A percentile compares a stretch with the other conserved stretches of the same genome.
These are phyloP conservation scores for Drosophila kikkawai DNA, from an alignment of 1,140 invertebrate species.

Conservation along the genomic window DNA sequence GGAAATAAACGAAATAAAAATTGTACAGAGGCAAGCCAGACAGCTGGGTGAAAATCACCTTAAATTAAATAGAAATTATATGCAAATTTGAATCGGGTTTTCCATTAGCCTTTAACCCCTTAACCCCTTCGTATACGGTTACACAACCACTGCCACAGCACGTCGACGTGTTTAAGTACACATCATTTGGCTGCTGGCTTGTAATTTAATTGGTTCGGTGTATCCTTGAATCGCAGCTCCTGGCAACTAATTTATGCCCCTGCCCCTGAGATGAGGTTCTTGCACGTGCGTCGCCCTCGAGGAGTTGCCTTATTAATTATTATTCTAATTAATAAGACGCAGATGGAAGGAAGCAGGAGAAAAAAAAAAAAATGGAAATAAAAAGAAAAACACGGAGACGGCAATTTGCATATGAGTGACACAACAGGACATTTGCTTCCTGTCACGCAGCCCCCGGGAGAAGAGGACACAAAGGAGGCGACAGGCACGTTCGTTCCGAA, in stretches of 20 bases:
- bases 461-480: slow-evolving; percentile 58
- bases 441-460: slow-evolving; percentile 57
- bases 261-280: slow-evolving; percentile 12
- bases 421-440: slow-evolving; percentile 83
- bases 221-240: slow-evolving; percentile 41
- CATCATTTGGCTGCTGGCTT: slow-evolving; percentile 76
- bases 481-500: slow-evolving; percentile 57
- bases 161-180: slow-evolving; percentile 83
- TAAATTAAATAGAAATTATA: slow-evolving; percentile 80
- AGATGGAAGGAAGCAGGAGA: slow-evolving; percentile 32
- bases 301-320: slow-evolving; percentile 82
- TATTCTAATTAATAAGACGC: slow-evolving; percentile 83
- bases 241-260: slow-evolving; percentile 74
- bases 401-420: slow-evolving; percentile 84
- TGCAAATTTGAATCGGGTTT: slow-evolving; percentile 75
- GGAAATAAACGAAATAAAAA: slow-evolving; percentile 15
- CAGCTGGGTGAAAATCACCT: slow-evolving; percentile 11
- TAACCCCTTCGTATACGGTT: slow-evolving; percentile 63
- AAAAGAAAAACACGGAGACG: slow-evolving; percentile 44
- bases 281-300: slow-evolving; percentile 67
- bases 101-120: slow-evolving; percentile 58
- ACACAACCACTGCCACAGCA: slow-evolving; percentile 53
- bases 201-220: slow-evolving; percentile 82
- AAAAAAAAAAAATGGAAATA: slow-evolving; percentile 21
- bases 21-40: not conserved